Conservation (phyloP, 2,113 vertebrate genomes). For the Scomber japonicus region DNA sequence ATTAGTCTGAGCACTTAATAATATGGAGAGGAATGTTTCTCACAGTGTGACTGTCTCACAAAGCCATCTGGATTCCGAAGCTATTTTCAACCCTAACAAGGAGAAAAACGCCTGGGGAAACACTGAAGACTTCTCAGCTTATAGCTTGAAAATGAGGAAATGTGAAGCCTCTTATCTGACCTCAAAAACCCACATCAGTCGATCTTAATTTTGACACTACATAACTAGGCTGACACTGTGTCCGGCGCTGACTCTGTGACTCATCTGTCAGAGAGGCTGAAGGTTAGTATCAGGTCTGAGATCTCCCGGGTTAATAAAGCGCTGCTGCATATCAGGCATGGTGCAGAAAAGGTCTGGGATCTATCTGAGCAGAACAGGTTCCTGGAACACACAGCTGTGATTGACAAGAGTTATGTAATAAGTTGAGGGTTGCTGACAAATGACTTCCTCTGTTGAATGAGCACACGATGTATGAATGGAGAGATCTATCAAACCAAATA, state of each 20-base stretch:
- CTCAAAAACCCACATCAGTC: slow-evolving; percentile 53
- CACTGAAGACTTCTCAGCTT: slow-evolving; percentile 6
- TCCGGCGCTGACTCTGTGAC: background rate
- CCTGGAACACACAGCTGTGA: slow-evolving; percentile 35
- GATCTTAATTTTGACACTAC: slow-evolving; percentile 48
- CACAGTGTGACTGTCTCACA: slow-evolving; percentile 1
- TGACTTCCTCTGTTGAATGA: slow-evolving; percentile 6
- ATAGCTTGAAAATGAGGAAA: slow-evolving; percentile 45
- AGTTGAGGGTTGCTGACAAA: background rate
- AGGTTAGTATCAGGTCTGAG: slow-evolving; percentile 33
- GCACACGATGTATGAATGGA: background rate
- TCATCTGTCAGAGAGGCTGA: slow-evolving; percentile 23
- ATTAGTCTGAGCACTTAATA: background rate
- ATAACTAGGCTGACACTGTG: slow-evolving; percentile 35
- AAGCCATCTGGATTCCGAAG: slow-evolving; percentile 16
- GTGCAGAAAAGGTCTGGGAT: slow-evolving; percentile 39
- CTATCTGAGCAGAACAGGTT: slow-evolving; percentile 4
- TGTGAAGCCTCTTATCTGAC: slow-evolving; percentile 52
- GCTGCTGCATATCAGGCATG: slow-evolving; percentile 30
- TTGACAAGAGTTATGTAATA: slow-evolving; percentile 30
- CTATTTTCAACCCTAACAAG: slow-evolving; percentile 10
- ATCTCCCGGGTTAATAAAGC: slow-evolving; percentile 57
- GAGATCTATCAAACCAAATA: too few relatives aligned
- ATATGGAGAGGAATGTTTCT: slow-evolving; percentile 19
- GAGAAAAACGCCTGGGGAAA: background rate